Percentiles rank a stretch among this genome's conserved stretches.
Evolutionary conservation across 2,888 invertebrate species (phyloP).

Genomic region (Andrena dorsata): DNA sequence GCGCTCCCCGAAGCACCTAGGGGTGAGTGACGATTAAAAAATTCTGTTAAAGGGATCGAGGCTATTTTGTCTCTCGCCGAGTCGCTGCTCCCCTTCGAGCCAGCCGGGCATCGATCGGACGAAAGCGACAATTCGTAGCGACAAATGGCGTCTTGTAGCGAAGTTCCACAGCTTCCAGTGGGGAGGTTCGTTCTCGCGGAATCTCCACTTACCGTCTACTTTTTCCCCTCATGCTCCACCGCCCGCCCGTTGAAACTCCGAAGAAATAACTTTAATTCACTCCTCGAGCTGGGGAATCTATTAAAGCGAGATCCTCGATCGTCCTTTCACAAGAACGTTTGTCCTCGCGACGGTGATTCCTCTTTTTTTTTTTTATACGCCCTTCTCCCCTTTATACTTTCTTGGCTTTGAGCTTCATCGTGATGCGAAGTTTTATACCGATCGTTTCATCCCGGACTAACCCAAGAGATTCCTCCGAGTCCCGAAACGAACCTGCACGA

Average conservation of each 20-base stretch:
- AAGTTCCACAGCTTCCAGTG: conserved; percentile 35
- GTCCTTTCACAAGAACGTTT: conserved; percentile 35
- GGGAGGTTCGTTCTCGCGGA: conserved; percentile 34
- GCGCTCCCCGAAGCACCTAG: not conserved
- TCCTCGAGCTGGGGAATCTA: conserved; percentile 42
- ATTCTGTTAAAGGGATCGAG: conserved; percentile 5
- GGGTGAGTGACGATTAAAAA: conserved; percentile 3
- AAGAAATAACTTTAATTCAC: conserved; percentile 53
- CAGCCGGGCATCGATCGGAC: conserved; percentile 8
- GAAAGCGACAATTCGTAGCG: conserved; percentile 44
- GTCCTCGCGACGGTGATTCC: conserved; percentile 20
- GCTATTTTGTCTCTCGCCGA: not conserved
- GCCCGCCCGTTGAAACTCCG: conserved; percentile 14
- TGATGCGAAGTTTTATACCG: conserved; percentile 10
- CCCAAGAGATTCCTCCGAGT: conserved; percentile 14
- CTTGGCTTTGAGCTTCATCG: conserved; percentile 2
- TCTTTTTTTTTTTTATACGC: not conserved
- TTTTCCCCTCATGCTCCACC: conserved; percentile 2
- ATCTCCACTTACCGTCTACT: conserved; percentile 20
- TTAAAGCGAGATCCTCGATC: conserved; percentile 51
- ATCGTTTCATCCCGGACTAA: no score
- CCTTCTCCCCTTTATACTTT: not conserved
- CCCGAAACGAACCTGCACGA: not conserved
- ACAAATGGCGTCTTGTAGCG: conserved; percentile 60
- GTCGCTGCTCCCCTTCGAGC: not conserved